Conservation (phyloP, 2,113 vertebrate species). For the Leucopternis melanops region DNA sequence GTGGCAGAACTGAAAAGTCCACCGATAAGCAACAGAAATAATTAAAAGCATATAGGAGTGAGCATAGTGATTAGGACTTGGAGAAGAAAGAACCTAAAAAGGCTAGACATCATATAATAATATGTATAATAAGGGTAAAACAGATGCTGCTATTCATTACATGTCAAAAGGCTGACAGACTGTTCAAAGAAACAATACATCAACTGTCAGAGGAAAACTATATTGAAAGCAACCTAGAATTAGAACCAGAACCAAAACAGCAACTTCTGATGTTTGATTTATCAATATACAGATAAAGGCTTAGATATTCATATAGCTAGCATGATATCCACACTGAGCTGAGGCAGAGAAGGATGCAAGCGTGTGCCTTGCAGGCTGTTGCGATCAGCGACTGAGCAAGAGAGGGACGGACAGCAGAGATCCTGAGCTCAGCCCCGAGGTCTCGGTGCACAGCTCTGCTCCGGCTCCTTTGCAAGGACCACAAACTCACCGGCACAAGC, state of each 20-base stretch:
- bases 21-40: background rate
- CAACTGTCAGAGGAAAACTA: background rate
- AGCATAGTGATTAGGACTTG: background rate
- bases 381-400: accelerated
- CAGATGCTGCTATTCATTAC: background rate
- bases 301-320: too few relatives aligned
- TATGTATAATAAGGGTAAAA: background rate
- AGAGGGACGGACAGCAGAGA: background rate
- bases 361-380: background rate
- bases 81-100: background rate
- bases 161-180: background rate
- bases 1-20: background rate
- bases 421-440: accelerated
- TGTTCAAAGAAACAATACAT: background rate
- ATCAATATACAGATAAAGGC: background rate
- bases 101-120: background rate
- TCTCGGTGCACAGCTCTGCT: background rate
- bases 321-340: accelerated
- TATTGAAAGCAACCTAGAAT: background rate
- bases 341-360: background rate
- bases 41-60: background rate
- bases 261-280: background rate
- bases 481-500: accelerated
- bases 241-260: background rate
- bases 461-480: background rate